Evolutionary conservation across 1,140 invertebrate species (phyloP).

Genomic region (Ceratosolen fusciceps): DNA sequence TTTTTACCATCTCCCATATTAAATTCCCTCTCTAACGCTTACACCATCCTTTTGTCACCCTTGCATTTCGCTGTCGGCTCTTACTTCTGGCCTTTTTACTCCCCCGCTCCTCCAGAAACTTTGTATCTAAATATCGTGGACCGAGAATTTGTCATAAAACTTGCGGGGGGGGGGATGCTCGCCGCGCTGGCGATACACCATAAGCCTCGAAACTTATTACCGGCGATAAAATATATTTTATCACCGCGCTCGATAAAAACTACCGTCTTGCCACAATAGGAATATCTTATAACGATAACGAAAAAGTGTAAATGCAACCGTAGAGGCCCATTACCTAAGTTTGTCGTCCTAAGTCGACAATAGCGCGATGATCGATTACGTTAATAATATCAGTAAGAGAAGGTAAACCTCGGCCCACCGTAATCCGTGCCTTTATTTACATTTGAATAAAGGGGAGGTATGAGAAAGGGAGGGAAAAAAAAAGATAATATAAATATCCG

Average conservation of each 20-base stretch:
- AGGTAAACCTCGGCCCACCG: not conserved
- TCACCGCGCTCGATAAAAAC: not conserved
- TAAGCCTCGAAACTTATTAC: conserved; percentile 19
- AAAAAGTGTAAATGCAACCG: not conserved
- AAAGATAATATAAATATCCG: no score
- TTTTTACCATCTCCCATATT: not conserved
- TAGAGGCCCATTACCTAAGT: not conserved
- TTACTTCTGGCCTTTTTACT: no score
- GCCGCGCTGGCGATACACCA: not conserved
- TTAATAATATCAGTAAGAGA: not conserved
- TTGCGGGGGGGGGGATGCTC: not conserved
- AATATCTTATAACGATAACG: conserved; percentile 6
- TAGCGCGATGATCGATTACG: not conserved
- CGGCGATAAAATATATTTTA: conserved; percentile 17
- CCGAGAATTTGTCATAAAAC: conserved; percentile 13
- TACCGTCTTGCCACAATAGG: conserved; percentile 9
- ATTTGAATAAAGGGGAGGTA: no score
- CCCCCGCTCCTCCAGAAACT: no score
- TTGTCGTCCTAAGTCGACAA: no score
- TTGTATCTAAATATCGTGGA: conserved; percentile 11
- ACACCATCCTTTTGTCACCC: not conserved
- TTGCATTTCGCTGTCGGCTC: not conserved
- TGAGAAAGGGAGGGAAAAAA: no score
- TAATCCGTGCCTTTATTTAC: no score
- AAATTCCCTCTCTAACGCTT: not conserved